A percentile compares a stretch with the other conserved stretches of the same genome.
phyloP scores from a whole-genome alignment of 1,140 invertebrate species.

The Rhagoletis pomonella region DNA sequence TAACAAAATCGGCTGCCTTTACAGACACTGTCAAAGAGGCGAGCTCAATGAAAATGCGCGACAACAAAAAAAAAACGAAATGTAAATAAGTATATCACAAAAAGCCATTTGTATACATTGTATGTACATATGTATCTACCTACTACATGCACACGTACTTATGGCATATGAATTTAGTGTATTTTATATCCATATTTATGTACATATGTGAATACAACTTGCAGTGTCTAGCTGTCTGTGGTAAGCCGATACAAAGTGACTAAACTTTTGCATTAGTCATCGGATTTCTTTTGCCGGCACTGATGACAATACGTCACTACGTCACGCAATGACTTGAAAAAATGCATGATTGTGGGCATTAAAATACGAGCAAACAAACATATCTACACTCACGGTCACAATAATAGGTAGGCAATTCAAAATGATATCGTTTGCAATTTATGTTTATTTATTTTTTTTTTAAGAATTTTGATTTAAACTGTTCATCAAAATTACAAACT shows the following conservation, averaged over 20 bases:
- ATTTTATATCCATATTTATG: background rate
- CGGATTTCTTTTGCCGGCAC: background rate
- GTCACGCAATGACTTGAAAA: constrained; percentile 2
- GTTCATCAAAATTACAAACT: too few relatives aligned
- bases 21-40: background rate
- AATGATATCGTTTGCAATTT: too few relatives aligned
- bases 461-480: too few relatives aligned
- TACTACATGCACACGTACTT: background rate
- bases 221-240: background rate
- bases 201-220: too few relatives aligned
- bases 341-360: too few relatives aligned
- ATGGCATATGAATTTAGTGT: background rate
- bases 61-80: background rate
- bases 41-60: background rate
- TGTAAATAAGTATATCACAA: too few relatives aligned
- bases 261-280: constrained; percentile 48
- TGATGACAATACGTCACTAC: constrained; percentile 34
- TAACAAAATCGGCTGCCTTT: constrained; percentile 6
- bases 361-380: too few relatives aligned
- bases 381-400: too few relatives aligned
- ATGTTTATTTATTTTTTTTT: too few relatives aligned
- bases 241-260: constrained; percentile 23
- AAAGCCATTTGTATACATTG: too few relatives aligned
- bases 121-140: too few relatives aligned
- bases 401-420: too few relatives aligned